phyloP scores from a whole-genome alignment of 2,888 invertebrate species.

The Achlya flavicornis region DNA sequence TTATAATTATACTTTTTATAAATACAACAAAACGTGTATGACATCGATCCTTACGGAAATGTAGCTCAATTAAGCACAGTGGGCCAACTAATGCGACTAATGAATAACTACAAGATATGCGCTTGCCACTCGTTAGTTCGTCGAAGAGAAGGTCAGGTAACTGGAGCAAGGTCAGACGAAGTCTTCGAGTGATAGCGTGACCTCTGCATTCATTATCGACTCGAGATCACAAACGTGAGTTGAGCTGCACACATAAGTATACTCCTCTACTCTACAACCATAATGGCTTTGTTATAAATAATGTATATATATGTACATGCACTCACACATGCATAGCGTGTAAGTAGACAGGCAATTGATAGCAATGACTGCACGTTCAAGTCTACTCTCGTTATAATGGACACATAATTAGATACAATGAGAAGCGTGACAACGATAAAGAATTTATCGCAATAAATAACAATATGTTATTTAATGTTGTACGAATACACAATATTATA shows the following conservation, averaged over 20 bases:
- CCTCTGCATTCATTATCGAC: conserved; percentile 72
- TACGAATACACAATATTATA: neutral
- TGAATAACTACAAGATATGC: conserved; percentile 62
- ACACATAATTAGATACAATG: conserved; percentile 4
- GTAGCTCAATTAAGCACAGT: conserved; percentile 64
- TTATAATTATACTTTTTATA: too few relatives aligned
- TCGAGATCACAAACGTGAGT: conserved; percentile 50
- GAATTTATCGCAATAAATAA: conserved; percentile 3
- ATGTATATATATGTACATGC: neutral
- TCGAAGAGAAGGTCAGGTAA: conserved; percentile 69
- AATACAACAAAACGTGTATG: conserved; percentile 28
- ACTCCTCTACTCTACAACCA: neutral
- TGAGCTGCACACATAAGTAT: conserved; percentile 28
- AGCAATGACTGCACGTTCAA: conserved; percentile 5
- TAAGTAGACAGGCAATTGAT: conserved; percentile 3
- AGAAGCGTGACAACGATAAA: conserved; percentile 9
- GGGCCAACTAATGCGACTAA: conserved; percentile 63
- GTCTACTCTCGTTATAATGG: conserved; percentile 8
- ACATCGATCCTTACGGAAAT: conserved; percentile 59
- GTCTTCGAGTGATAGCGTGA: conserved; percentile 77
- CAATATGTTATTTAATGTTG: neutral
- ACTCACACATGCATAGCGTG: neutral
- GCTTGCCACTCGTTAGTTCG: conserved; percentile 59
- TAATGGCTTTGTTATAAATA: neutral
- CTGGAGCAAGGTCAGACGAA: conserved; percentile 78